Conservation (phyloP, 2,113 vertebrate species). For the Nibea albiflora region DNA sequence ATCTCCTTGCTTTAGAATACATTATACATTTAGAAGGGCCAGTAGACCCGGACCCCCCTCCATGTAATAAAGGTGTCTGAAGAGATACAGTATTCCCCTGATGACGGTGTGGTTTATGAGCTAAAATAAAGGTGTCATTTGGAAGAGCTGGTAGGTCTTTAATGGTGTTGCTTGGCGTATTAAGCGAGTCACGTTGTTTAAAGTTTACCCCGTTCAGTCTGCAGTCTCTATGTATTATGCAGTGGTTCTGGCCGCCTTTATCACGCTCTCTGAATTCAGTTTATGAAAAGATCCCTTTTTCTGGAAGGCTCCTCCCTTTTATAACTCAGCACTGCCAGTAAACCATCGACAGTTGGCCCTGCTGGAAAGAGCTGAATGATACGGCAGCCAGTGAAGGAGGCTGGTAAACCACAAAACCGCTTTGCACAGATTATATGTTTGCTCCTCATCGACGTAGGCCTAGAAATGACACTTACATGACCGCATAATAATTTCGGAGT, state of each 20-base stretch:
- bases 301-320: background rate
- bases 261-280: background rate
- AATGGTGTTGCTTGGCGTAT: background rate
- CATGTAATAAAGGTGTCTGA: background rate
- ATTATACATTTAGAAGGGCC: background rate
- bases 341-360: background rate
- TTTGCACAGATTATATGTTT: conserved; percentile 51
- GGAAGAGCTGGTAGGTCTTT: background rate
- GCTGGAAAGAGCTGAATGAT: conserved; percentile 36
- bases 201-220: background rate
- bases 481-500: conserved; percentile 21
- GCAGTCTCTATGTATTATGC: background rate
- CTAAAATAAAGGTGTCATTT: background rate
- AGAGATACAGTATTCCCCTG: background rate
- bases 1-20: background rate
- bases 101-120: background rate
- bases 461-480: conserved; percentile 37
- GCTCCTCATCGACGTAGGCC: conserved; percentile 14
- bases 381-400: conserved; percentile 10
- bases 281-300: background rate
- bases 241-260: background rate
- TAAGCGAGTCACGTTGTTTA: background rate
- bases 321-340: conserved; percentile 15
- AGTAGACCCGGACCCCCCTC: background rate
- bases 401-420: conserved; percentile 63